A percentile compares a stretch with the other conserved stretches of the same genome.
These are phyloP conservation scores for Crypturellus tataupa DNA, from an alignment of 2,797 vertebrate genomes.

Conservation along the genomic window DNA sequence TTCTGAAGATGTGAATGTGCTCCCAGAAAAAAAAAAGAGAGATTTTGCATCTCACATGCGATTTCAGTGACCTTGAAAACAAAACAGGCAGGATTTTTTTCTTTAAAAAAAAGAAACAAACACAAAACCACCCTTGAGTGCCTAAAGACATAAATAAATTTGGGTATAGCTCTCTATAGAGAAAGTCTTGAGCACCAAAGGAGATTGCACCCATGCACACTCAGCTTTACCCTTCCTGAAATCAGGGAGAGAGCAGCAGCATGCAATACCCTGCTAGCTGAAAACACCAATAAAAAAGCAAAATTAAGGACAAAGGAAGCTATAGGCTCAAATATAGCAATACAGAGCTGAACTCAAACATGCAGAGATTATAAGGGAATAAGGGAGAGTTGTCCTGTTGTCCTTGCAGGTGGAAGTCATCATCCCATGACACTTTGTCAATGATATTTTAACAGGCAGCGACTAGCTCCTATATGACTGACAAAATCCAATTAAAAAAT, in stretches of 20 bases:
- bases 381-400: not conserved
- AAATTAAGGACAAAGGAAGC: not conserved
- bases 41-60: fast-evolving
- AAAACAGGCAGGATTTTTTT: not conserved
- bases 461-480: not conserved
- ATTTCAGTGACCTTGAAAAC: not conserved
- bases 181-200: not conserved
- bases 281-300: not conserved
- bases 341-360: not conserved
- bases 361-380: not conserved
- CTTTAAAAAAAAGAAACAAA: too few relatives aligned
- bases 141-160: not conserved
- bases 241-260: not conserved
- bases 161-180: not conserved
- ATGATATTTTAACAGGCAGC: not conserved
- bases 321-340: not conserved
- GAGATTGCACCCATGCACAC: fast-evolving
- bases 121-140: not conserved
- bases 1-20: not conserved
- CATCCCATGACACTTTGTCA: too few relatives aligned
- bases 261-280: fast-evolving
- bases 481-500: not conserved
- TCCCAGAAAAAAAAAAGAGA: not conserved
- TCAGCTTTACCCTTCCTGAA: not conserved
- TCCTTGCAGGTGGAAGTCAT: not conserved